Percentiles rank a stretch among this genome's conserved stretches.
These are phyloP conservation scores for Drosophila greeni DNA, from an alignment of 2,888 invertebrate genomes.

Conservation along the genomic window DNA sequence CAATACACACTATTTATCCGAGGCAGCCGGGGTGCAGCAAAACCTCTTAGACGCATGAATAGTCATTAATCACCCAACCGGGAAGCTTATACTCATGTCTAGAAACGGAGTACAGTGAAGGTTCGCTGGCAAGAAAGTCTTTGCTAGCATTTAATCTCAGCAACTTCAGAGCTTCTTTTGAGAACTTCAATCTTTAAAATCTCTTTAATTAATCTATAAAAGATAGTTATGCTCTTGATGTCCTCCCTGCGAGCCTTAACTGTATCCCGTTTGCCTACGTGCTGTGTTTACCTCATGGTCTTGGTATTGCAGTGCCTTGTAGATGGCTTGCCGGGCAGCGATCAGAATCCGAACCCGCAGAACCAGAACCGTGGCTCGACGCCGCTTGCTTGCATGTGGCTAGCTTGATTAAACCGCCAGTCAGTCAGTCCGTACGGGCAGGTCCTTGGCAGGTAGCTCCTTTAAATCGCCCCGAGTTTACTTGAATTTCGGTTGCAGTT, in stretches of 20 bases:
- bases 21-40: slow-evolving; percentile 7
- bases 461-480: not conserved
- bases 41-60: slow-evolving; percentile 24
- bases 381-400: slow-evolving; percentile 66
- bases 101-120: not conserved
- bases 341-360: slow-evolving; percentile 45
- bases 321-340: slow-evolving; percentile 58
- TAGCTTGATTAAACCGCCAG: slow-evolving; percentile 48
- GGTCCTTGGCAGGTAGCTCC: slow-evolving; percentile 24
- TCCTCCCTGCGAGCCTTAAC: not conserved
- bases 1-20: not conserved
- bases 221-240: not conserved
- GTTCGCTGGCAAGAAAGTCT: not conserved
- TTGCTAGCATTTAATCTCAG: too few relatives aligned
- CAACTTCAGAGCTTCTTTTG: fast-evolving
- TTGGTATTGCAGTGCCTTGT: slow-evolving; percentile 69
- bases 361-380: slow-evolving; percentile 50
- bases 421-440: slow-evolving; percentile 22
- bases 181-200: not conserved
- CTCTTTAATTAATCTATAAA: not conserved
- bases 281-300: slow-evolving; percentile 38
- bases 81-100: not conserved
- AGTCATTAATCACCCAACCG: slow-evolving; percentile 18
- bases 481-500: slow-evolving; percentile 9
- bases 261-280: slow-evolving; percentile 8